A percentile compares a stretch with the other conserved stretches of the same genome.
Conservation (phyloP, 2,888 invertebrate genomes). For the Ormyrus pomaceus region DNA sequence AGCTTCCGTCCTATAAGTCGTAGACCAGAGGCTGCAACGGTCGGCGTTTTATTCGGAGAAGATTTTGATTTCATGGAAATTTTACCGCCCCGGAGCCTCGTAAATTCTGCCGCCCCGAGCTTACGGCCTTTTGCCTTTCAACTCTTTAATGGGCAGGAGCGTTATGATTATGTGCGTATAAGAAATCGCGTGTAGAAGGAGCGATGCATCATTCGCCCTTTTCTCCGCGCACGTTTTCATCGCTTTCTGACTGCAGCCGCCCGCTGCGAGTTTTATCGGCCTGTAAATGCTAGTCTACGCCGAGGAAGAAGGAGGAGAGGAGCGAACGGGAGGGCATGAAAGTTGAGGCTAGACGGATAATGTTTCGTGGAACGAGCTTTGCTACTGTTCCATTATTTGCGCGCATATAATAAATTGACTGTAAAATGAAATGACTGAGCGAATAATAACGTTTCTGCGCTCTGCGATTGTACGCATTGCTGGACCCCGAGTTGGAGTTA, state of each 20-base stretch:
- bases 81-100: conserved; percentile 47
- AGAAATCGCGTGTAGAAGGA: neutral
- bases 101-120: neutral
- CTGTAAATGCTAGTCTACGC: conserved; percentile 37
- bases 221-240: neutral
- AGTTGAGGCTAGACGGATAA: neutral
- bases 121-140: conserved; percentile 24
- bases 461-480: too few relatives aligned
- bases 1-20: neutral
- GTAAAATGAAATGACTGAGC: conserved; percentile 22
- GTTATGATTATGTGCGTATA: neutral
- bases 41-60: neutral
- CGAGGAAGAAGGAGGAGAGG: too few relatives aligned
- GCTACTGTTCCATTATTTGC: neutral
- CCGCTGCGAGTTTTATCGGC: conserved; percentile 37
- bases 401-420: conserved; percentile 31
- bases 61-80: conserved; percentile 58
- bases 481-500: neutral
- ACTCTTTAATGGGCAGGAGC: conserved; percentile 16
- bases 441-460: conserved; percentile 8
- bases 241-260: neutral
- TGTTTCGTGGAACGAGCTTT: neutral
- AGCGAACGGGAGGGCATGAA: too few relatives aligned
- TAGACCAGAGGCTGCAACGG: too few relatives aligned
- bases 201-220: conserved; percentile 2